Evolutionary conservation across 2,113 vertebrate genomes (phyloP).

Genomic region (Enhydra lutris): DNA sequence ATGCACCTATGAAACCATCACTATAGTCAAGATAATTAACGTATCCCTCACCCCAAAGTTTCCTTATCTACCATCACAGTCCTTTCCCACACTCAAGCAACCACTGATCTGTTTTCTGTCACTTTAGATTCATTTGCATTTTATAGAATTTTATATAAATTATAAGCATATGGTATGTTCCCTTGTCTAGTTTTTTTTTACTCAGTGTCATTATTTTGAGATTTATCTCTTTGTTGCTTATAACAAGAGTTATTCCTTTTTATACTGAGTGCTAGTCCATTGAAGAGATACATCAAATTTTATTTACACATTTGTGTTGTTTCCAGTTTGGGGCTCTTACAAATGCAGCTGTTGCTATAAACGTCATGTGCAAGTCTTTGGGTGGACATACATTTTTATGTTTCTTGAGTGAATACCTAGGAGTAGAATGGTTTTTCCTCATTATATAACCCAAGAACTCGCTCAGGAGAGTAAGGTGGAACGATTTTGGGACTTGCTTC

Average conservation of each 20-base stretch:
- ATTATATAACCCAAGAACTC: neutral
- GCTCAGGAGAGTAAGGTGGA: neutral
- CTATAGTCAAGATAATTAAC: neutral
- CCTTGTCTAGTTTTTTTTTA: neutral
- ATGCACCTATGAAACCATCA: neutral
- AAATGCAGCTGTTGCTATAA: neutral
- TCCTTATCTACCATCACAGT: neutral
- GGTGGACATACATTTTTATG: neutral
- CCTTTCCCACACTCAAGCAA: neutral
- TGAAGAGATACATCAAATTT: neutral
- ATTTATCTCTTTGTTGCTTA: neutral
- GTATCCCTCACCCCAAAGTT: neutral
- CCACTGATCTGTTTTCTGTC: neutral
- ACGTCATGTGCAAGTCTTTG: neutral
- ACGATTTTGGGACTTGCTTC: neutral
- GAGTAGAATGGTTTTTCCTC: neutral
- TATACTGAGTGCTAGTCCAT: neutral
- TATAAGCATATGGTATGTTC: neutral
- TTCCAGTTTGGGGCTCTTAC: neutral
- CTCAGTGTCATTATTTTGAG: neutral
- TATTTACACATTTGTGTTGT: neutral
- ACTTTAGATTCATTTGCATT: neutral
- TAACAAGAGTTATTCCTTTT: neutral
- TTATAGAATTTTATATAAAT: conserved; percentile 9
- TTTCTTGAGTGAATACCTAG: neutral